Evolutionary conservation across 2,888 invertebrate species (phyloP), one percentile per base, ranked within the genome.

Genomic region (Tachystola acroxantha): DNA sequence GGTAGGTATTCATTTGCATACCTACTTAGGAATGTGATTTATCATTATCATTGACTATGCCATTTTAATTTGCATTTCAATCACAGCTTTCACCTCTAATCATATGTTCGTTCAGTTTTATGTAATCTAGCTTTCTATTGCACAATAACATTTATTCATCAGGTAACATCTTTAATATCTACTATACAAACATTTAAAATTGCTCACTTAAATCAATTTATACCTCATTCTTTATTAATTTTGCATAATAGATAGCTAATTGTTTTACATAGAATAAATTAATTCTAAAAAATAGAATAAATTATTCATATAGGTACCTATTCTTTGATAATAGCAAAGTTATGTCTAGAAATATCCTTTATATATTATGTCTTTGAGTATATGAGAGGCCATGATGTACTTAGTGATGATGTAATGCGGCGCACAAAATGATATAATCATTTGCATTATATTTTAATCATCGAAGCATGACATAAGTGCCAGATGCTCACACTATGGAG

Each of bases 391-490:
- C n/a, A 10, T 16, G 7, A 14, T 25, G 16, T 32, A 27, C 22
- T 34, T 27, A 30, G 22, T 27, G 32, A 25, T 43, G 43, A 48
- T 56, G 50, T 55, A 53, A 52, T 47, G 48, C 42, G 43, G 48
- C 44, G 40, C 36, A 45, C 44, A 49, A 48, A n/a, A 51, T 56
- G 57, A 64, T 47, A 51, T 16, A 16, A 16, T 46, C 50, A 55
- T 57, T 56, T 51, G 45, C 42, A 40, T 56, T 55, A 40, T 43
- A 49, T 54, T 60, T 48, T 45, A 53, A 53, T 49, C 52, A 53
- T 48, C 56, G 57, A 57, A 63, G 59, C 61, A 60, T 72, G 72
- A 71, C 67, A 62, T 64, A 66, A 72, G 66, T 61, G 60, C 52
- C 50, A 54, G 49, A 52, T 52, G 47, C 38, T 36, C 32, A 40